Evolutionary conservation across 53 echinoderm and acorn worm genomes (phyloP).

Genomic region (Arbacia lixula): DNA sequence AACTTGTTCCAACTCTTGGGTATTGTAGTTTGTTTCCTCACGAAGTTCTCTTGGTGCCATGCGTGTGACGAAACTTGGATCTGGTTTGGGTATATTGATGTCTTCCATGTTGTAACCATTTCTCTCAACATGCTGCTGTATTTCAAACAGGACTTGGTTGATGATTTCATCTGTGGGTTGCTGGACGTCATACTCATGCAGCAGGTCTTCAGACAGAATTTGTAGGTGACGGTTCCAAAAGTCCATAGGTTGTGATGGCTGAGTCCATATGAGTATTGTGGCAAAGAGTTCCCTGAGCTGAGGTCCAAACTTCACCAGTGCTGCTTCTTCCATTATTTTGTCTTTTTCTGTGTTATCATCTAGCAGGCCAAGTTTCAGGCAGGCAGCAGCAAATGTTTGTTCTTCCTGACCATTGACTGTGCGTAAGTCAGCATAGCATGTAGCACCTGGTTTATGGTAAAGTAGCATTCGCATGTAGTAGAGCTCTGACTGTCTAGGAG

Average conservation of each 20-base stretch:
- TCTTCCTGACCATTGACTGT: constrained; percentile 40
- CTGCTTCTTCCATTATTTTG: constrained; percentile 51
- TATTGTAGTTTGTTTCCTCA: constrained; percentile 31
- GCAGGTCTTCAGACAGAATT: constrained; percentile 42
- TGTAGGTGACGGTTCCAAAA: constrained; percentile 46
- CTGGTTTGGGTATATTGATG: constrained; percentile 11
- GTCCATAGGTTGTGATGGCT: constrained; percentile 23
- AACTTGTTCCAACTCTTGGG: constrained; percentile 8
- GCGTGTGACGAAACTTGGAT: constrained; percentile 1
- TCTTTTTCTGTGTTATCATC: constrained; percentile 54
- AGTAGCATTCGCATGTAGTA: constrained; percentile 50
- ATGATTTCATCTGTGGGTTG: constrained; percentile 45
- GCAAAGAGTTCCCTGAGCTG: constrained; percentile 40
- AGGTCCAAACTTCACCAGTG: constrained; percentile 21
- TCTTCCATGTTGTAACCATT: constrained; percentile 11
- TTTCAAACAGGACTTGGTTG: constrained; percentile 47
- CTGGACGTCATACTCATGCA: constrained; percentile 16
- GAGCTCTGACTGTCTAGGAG: constrained; percentile 45
- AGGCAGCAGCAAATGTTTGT: constrained; percentile 43
- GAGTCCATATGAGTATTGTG: constrained; percentile 40
- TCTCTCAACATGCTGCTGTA: constrained; percentile 36
- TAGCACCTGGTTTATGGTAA: constrained; percentile 50
- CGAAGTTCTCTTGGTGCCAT: constrained; percentile 34
- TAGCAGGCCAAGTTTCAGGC: constrained; percentile 43
- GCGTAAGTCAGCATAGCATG: constrained; percentile 42